Evolutionary conservation across 1,140 invertebrate species (phyloP).

Genomic region (Frieseomelitta varia): DNA sequence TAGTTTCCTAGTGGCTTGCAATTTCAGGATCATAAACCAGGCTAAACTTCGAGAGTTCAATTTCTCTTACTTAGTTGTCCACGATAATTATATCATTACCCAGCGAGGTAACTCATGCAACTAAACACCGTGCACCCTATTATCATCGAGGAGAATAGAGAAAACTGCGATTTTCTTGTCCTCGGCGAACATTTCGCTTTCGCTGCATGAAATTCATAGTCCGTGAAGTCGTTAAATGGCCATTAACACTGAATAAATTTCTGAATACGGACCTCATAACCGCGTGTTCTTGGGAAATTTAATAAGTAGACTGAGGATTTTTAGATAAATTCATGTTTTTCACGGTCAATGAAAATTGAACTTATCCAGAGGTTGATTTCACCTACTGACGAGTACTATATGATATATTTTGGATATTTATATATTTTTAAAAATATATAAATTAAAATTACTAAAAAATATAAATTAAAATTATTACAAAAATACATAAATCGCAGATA

Average conservation of each 20-base stretch:
- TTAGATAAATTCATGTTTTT: background rate
- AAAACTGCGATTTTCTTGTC: constrained; percentile 18
- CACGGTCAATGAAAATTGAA: too few species aligned
- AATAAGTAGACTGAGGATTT: background rate
- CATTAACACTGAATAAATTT: constrained; percentile 29
- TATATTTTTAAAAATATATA: too few species aligned
- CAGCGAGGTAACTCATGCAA: background rate
- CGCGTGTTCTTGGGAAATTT: background rate
- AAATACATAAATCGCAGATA: too few species aligned
- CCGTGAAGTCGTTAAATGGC: constrained; percentile 9
- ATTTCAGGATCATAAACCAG: constrained; percentile 49
- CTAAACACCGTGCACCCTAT: constrained; percentile 7
- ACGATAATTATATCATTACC: constrained; percentile 38
- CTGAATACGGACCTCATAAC: background rate
- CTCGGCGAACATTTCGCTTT: background rate
- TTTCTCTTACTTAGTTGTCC: constrained; percentile 40
- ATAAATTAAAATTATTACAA: too few species aligned
- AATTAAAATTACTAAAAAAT: too few species aligned
- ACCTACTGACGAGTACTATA: too few species aligned
- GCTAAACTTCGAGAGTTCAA: background rate
- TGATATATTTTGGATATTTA: too few species aligned
- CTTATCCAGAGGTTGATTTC: too few species aligned
- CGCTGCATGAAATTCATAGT: background rate
- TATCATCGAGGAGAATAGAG: background rate
- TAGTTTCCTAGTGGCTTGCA: constrained; percentile 37